Evolutionary conservation across 1,140 invertebrate genomes (phyloP), one percentile per base, ranked within the genome.

Genomic region (Apis laboriosa): DNA sequence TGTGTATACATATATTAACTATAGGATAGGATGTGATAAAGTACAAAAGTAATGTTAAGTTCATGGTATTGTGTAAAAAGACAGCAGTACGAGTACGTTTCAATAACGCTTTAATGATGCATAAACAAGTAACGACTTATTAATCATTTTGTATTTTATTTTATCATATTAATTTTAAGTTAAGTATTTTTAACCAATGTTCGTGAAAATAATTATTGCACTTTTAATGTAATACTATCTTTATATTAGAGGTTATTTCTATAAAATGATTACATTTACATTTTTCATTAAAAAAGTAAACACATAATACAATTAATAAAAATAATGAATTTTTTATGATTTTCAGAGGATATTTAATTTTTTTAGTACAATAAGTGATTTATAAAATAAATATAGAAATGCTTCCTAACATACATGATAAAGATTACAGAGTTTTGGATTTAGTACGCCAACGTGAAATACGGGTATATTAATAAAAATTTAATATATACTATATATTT

Each of bases 371-470:
- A 58, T 73, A 77, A 63, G 34, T 43, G 64, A 68, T 66, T 53
- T 71, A 83, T 84, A 61, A 74, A 82, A 80, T 72, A 86, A 89
- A 84, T n/a, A 91, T 90, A 88, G 82, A 91, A 63, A 91, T 91
- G 88, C 90, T 91, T 83, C 87, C 90, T 67, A 88, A 74, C 61
- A 88, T 85, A 70, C 91, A 91, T 43, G 86, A 90, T 19, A 87
- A 80, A 43, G 84, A 90, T 83, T 85, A 83, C 28, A 88, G 85
- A 76, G 83, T 92, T 51, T 72, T 91, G n/a, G 89, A 93, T 71
- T 83, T 94, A 58, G 56, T 94, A n/a, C 88, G 87, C 8, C 89
- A 91, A 73, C 90, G 93, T 73, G 92, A 94, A 74, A 91, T 93
- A 82, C 89, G 90, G 66, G 93, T 93, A 85, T 71, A 24, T 63